phyloP scores from a whole-genome alignment of 2,797 vertebrate species.

The Chromis chromis region DNA sequence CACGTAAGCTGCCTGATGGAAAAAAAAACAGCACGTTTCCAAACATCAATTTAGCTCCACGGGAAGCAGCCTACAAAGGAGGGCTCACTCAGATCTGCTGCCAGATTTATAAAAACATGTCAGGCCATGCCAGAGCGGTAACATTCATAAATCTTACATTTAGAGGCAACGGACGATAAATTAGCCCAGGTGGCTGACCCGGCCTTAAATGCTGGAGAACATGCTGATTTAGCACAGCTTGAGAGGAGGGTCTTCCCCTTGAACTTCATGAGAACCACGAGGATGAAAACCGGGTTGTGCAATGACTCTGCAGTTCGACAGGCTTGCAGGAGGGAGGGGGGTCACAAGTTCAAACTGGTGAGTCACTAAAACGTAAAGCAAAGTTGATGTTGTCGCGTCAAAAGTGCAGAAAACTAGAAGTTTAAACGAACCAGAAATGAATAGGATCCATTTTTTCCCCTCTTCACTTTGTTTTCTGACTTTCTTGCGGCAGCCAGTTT shows the following conservation, averaged over 20 bases:
- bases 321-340: not conserved
- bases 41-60: constrained; percentile 52
- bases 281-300: not conserved
- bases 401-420: not conserved
- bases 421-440: constrained; percentile 6
- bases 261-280: not conserved
- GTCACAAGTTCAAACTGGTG: constrained; percentile 8
- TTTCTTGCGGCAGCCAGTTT: constrained; percentile 25
- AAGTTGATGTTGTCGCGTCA: not conserved
- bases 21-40: constrained; percentile 7
- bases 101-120: constrained; percentile 49
- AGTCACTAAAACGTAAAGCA: not conserved
- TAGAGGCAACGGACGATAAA: constrained; percentile 22
- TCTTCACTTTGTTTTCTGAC: constrained; percentile 27
- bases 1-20: not conserved
- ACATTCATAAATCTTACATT: constrained; percentile 36
- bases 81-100: constrained; percentile 41
- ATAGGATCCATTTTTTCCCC: not conserved
- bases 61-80: constrained; percentile 41
- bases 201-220: constrained; percentile 18
- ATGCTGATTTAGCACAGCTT: constrained; percentile 23
- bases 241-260: not conserved
- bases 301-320: not conserved
- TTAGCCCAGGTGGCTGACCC: constrained; percentile 28
- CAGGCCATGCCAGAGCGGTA: not conserved